Evolutionary conservation across 2,888 invertebrate species (phyloP).

Genomic region (Tenodera sinensis): DNA sequence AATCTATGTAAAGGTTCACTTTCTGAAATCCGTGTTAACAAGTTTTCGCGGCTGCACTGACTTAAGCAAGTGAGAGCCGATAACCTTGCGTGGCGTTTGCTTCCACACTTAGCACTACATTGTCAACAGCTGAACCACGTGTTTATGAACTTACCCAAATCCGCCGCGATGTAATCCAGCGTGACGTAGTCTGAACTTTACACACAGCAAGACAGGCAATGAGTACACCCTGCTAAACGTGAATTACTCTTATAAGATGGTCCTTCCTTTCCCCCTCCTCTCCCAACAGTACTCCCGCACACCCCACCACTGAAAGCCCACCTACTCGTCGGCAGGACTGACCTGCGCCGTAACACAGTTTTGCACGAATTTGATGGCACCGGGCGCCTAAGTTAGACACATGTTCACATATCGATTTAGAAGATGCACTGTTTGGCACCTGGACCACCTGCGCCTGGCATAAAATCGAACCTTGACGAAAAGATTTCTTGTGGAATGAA

Average conservation of each 20-base stretch:
- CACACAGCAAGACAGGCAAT: background rate
- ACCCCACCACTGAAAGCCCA: background rate
- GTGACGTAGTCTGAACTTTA: background rate
- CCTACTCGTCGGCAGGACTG: background rate
- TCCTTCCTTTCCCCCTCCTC: background rate
- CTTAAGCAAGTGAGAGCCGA: too few species aligned
- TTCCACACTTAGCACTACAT: background rate
- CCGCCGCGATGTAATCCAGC: background rate
- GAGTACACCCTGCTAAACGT: background rate
- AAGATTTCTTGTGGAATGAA: background rate
- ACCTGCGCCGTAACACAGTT: background rate
- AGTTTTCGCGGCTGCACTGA: too few species aligned
- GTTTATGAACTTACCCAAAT: background rate
- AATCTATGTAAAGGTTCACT: too few species aligned
- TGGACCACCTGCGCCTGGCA: background rate
- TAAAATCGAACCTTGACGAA: background rate
- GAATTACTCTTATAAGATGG: background rate
- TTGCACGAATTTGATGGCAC: background rate
- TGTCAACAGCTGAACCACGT: background rate
- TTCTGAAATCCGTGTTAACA: too few species aligned
- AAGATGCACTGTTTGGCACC: background rate
- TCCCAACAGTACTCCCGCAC: background rate
- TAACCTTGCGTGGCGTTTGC: background rate
- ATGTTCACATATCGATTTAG: background rate
- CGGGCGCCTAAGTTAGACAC: background rate